Percentiles rank a stretch among this genome's conserved stretches.
These are phyloP conservation scores for Drosophila dives DNA, from an alignment of 2,888 invertebrate genomes.

Conservation along the genomic window DNA sequence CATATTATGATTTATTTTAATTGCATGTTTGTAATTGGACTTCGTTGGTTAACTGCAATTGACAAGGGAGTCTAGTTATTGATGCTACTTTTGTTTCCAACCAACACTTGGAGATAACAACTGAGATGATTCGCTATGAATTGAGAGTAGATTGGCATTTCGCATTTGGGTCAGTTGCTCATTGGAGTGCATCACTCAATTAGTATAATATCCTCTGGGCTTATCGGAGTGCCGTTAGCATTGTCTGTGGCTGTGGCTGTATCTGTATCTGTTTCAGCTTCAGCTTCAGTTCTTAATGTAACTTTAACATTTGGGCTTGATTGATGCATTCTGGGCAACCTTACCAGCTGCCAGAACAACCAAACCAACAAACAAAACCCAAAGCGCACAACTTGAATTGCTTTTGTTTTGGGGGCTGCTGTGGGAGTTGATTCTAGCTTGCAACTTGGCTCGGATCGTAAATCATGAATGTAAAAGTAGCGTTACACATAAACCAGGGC, in stretches of 20 bases:
- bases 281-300: slow-evolving; percentile 42
- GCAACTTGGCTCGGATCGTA: slow-evolving; percentile 53
- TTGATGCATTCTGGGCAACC: slow-evolving; percentile 57
- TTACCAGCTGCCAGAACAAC: slow-evolving; percentile 12
- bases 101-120: neutral
- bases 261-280: slow-evolving; percentile 8
- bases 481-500: slow-evolving; percentile 11
- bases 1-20: slow-evolving; percentile 43
- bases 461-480: slow-evolving; percentile 71
- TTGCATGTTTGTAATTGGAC: slow-evolving; percentile 20
- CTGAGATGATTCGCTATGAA: neutral
- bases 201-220: slow-evolving; percentile 59
- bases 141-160: neutral
- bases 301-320: slow-evolving; percentile 62
- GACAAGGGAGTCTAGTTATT: neutral
- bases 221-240: slow-evolving; percentile 43
- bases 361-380: neutral
- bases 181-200: slow-evolving; percentile 42
- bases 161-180: slow-evolving; percentile 10
- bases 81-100: neutral
- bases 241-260: slow-evolving; percentile 17
- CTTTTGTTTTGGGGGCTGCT: slow-evolving; percentile 49
- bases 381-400: slow-evolving; percentile 54
- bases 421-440: slow-evolving; percentile 49
- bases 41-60: slow-evolving; percentile 7